phyloP scores from a whole-genome alignment of 2,888 invertebrate species.

The Tolmerus cingulatus region DNA sequence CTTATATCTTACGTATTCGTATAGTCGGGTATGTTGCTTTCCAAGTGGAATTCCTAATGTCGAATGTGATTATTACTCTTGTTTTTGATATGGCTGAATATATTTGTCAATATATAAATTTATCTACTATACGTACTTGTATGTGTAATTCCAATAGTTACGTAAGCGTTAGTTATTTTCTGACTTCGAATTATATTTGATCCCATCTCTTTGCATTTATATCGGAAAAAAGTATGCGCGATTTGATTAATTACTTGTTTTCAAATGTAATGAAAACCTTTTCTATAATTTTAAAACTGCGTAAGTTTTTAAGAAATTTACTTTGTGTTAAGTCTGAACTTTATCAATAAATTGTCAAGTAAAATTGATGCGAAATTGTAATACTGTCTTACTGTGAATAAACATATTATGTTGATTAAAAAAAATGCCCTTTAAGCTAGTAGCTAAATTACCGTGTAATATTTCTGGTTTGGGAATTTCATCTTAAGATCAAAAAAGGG shows the following conservation, averaged over 20 bases:
- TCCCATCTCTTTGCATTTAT: neutral
- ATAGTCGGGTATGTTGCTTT: neutral
- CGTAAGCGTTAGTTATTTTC: neutral
- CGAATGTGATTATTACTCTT: neutral
- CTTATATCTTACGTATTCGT: neutral
- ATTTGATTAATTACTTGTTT: neutral
- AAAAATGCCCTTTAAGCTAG: neutral
- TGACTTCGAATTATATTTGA: neutral
- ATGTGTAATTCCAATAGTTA: neutral
- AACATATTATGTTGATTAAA: constrained; percentile 7
- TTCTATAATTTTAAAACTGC: neutral
- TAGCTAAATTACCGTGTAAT: neutral
- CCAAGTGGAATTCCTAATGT: neutral
- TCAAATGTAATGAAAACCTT: neutral
- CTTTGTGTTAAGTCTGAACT: neutral
- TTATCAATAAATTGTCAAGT: neutral
- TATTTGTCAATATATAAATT: neutral
- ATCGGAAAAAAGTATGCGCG: neutral
- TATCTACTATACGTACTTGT: neutral
- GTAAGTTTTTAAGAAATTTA: neutral
- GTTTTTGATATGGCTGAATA: neutral
- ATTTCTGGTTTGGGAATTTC: neutral
- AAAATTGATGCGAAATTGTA: neutral
- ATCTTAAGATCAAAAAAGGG: neutral
- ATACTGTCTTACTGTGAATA: constrained; percentile 7